Evolutionary conservation across 2,888 invertebrate species (phyloP), one percentile per base, ranked within the genome.

Genomic region (Ochropleura leucogaster): DNA sequence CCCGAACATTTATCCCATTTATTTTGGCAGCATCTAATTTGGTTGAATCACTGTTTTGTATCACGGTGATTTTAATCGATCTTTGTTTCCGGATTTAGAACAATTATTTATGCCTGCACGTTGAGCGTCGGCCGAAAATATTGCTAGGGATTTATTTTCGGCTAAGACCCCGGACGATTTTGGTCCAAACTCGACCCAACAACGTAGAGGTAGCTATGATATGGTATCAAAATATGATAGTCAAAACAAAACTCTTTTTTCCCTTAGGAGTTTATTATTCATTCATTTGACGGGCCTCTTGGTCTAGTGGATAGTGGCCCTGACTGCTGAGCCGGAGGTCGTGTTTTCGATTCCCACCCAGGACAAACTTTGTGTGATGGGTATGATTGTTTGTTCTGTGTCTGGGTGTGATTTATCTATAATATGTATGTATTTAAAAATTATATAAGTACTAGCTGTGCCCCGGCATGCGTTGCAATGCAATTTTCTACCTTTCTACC

Each of bases 41-140:
- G 42, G 18, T 47, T 18, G 8, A 14, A 67, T 30, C 46, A 42
- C 77, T 78, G 77, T 74, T 78, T 80, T 51, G 46, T 78, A 67
- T 78, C 81, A 67, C 49, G 0, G 40, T 40, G 6, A 55, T 49
- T 77, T 77, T 78, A 74, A 78, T 80, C 74, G 66, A 77, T 80
- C 75, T 67, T 78, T 74, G 75, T 78, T 74, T 57, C 63, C 49
- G 55, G 5, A 74, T 74, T 74, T 80, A 80, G 75, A 74, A 57
- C 42, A 42, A 80, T 67, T 66, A 74, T 53, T 66, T 78, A 51
- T 42, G 20, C 30, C 49, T 12, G 3, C 47, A 44, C 18, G 14
- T 47, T 42, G 18, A 69, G 9, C 42, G 65, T 42, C 42, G 42
- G 30, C 44, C 12, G 59, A n/a, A 72, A 59, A 72, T 72, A n/a